A percentile compares a stretch with the other conserved stretches of the same genome.
Evolutionary conservation across 2,797 vertebrate species (phyloP).

Genomic region (Diplodus sargus): DNA sequence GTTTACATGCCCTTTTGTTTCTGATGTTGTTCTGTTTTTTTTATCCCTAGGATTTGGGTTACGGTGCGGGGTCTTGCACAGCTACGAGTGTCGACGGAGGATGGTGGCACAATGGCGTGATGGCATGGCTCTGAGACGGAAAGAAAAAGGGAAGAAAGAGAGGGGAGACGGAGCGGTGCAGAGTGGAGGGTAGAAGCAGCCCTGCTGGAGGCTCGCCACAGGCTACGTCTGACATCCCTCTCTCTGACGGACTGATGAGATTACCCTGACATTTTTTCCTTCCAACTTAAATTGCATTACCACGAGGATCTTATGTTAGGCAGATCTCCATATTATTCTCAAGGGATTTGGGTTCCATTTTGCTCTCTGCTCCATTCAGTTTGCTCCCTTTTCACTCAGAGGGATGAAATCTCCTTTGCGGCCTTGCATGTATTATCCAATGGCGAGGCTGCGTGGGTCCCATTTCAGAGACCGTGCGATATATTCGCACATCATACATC

Average conservation of each 20-base stretch:
- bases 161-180: slow-evolving; percentile 73
- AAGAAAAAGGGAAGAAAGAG: slow-evolving; percentile 49
- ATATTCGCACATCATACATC: slow-evolving; percentile 48
- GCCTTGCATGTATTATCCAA: slow-evolving; percentile 72
- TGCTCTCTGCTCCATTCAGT: slow-evolving; percentile 66
- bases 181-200: slow-evolving; percentile 77
- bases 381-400: slow-evolving; percentile 60
- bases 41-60: slow-evolving; percentile 61
- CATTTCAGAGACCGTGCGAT: slow-evolving; percentile 55
- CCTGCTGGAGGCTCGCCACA: slow-evolving; percentile 85
- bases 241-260: slow-evolving; percentile 88
- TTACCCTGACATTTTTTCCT: slow-evolving; percentile 84
- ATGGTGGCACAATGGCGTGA: slow-evolving; percentile 45
- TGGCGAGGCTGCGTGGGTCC: slow-evolving; percentile 50
- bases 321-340: slow-evolving; percentile 82
- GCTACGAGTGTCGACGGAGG: slow-evolving; percentile 43
- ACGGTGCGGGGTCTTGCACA: slow-evolving; percentile 10
- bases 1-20: slow-evolving; percentile 67
- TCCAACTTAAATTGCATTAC: slow-evolving; percentile 86
- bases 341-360: slow-evolving; percentile 77
- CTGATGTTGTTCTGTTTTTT: slow-evolving; percentile 5
- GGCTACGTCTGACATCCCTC: slow-evolving; percentile 87
- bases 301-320: slow-evolving; percentile 82
- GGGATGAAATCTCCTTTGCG: slow-evolving; percentile 74
- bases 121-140: slow-evolving; percentile 58